Conservation (phyloP, 2,888 invertebrate species). For the Phortica okadai region DNA sequence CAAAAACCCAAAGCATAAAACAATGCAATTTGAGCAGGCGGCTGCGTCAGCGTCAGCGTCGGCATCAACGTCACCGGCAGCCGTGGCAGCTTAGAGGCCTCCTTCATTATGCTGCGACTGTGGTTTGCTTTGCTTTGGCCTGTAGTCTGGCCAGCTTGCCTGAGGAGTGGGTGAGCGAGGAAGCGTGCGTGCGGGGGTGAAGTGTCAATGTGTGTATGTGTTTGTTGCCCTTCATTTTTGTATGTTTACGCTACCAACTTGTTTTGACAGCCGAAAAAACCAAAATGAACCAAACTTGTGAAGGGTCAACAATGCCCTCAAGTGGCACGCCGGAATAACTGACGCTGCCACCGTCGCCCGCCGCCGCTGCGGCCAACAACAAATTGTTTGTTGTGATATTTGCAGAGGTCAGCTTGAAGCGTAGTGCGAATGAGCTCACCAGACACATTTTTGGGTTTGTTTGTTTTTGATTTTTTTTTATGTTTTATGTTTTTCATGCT, state of each 20-base stretch:
- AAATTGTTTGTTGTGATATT: background rate
- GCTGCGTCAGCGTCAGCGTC: conserved; percentile 24
- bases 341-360: background rate
- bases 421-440: background rate
- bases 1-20: conserved; percentile 37
- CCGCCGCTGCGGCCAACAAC: background rate
- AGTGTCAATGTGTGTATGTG: conserved; percentile 18
- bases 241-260: conserved; percentile 20
- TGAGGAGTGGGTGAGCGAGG: background rate
- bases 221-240: conserved; percentile 22
- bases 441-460: background rate
- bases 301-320: conserved; percentile 23
- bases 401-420: background rate
- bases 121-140: background rate
- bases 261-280: conserved; percentile 27
- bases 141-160: background rate
- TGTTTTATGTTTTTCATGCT: background rate
- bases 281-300: conserved; percentile 7
- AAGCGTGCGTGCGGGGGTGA: background rate
- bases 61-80: background rate
- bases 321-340: background rate
- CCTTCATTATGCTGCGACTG: conserved; percentile 30
- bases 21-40: conserved; percentile 41
- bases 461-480: background rate
- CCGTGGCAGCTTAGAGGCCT: conserved; percentile 17